A percentile compares a stretch with the other conserved stretches of the same genome.
Conservation (phyloP, 1,140 invertebrate species). For the Neodiprion virginianus region DNA sequence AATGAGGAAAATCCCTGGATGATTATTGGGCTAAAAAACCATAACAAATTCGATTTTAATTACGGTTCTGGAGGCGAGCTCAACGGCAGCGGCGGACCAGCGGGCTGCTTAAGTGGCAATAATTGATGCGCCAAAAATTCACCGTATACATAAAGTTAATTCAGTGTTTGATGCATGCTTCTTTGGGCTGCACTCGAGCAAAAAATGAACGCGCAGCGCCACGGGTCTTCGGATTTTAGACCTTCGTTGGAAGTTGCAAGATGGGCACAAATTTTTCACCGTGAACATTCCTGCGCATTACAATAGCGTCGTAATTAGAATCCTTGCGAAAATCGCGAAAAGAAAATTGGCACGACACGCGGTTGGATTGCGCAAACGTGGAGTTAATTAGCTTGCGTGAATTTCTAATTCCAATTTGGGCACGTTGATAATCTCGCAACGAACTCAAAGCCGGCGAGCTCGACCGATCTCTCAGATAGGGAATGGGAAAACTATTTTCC, state of each 20-base stretch:
- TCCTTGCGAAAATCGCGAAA: too few relatives aligned
- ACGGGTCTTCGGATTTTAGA: neutral
- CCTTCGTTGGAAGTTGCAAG: neutral
- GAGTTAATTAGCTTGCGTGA: too few relatives aligned
- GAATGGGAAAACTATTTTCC: too few relatives aligned
- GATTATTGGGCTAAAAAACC: conserved; percentile 2
- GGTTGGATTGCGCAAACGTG: too few relatives aligned
- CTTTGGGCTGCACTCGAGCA: neutral
- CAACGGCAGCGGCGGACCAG: neutral
- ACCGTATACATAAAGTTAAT: neutral
- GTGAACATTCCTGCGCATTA: too few relatives aligned
- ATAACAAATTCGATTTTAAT: conserved; percentile 3
- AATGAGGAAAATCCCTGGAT: conserved; percentile 1
- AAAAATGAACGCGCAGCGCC: neutral
- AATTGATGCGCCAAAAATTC: neutral
- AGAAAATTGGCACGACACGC: too few relatives aligned
- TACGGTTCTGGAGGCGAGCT: neutral
- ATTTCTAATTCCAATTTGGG: too few relatives aligned
- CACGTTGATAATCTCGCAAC: too few relatives aligned
- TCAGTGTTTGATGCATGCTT: neutral
- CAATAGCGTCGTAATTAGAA: too few relatives aligned
- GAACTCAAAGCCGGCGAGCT: too few relatives aligned
- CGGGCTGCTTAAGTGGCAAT: neutral
- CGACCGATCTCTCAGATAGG: too few relatives aligned
- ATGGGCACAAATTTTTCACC: too few relatives aligned